phyloP scores from a whole-genome alignment of 1,140 invertebrate species.

The Trachymyrmex cornetzi region DNA sequence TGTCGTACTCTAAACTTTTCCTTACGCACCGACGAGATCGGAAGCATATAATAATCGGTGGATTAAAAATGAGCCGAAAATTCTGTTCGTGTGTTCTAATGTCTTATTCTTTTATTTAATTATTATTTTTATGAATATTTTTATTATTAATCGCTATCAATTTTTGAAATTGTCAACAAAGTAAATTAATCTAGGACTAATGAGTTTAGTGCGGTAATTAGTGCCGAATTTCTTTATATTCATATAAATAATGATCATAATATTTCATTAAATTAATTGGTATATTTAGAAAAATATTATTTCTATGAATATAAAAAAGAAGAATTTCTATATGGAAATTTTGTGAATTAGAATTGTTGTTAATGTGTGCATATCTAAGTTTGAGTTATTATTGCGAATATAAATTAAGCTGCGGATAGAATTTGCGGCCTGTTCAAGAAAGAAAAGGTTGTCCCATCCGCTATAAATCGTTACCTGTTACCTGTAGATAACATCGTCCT shows the following conservation, averaged over 20 bases:
- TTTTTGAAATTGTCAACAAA: no score
- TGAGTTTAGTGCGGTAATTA: no score
- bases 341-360: not conserved
- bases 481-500: constrained; percentile 53
- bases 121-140: not conserved
- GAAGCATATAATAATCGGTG: not conserved
- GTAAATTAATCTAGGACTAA: no score
- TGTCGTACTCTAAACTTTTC: constrained; percentile 39
- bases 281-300: not conserved
- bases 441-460: not conserved
- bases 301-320: not conserved
- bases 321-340: not conserved
- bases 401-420: not conserved
- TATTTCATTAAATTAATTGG: no score
- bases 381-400: not conserved
- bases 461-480: constrained; percentile 58
- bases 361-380: not conserved
- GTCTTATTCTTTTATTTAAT: not conserved
- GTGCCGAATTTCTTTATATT: no score
- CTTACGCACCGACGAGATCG: not conserved
- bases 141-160: no score
- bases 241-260: no score
- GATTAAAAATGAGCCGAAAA: not conserved
- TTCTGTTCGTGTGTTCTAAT: not conserved
- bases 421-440: not conserved